Evolutionary conservation across 1,140 invertebrate species (phyloP).

Genomic region (Druon quercuslanigerum): DNA sequence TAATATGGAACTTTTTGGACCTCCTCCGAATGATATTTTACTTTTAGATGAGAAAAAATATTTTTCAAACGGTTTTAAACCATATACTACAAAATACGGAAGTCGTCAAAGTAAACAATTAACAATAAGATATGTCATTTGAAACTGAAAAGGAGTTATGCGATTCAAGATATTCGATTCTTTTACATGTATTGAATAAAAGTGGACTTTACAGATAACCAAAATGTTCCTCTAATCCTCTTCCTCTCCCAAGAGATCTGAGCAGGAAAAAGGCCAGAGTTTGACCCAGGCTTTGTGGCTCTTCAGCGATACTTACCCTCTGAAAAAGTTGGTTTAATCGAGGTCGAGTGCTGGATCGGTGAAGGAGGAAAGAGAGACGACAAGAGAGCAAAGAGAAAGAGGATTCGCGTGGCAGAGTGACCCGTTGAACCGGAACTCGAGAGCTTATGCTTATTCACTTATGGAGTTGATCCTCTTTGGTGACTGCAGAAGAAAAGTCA

Average conservation of each 20-base stretch:
- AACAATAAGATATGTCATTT: too few relatives aligned
- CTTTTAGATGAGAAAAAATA: too few relatives aligned
- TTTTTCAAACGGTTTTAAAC: too few relatives aligned
- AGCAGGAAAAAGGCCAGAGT: slow-evolving; percentile 17
- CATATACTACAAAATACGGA: too few relatives aligned
- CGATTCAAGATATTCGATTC: slow-evolving; percentile 9
- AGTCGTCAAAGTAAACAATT: too few relatives aligned
- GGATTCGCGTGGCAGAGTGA: slow-evolving; percentile 42
- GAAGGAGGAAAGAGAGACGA: slow-evolving; percentile 31
- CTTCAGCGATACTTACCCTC: slow-evolving; percentile 30
- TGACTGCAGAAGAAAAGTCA: too few relatives aligned
- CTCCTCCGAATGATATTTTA: too few relatives aligned
- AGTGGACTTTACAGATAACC: neutral
- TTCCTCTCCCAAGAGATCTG: slow-evolving; percentile 18
- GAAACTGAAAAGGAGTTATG: too few relatives aligned
- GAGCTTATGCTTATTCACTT: slow-evolving; percentile 18
- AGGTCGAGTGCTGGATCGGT: slow-evolving; percentile 48
- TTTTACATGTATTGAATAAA: slow-evolving; percentile 1
- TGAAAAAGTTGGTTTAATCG: slow-evolving; percentile 53
- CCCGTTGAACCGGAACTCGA: slow-evolving; percentile 45
- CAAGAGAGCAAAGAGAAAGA: slow-evolving; percentile 24
- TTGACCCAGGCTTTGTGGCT: slow-evolving; percentile 11
- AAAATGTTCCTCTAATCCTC: neutral
- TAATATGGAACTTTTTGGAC: too few relatives aligned
- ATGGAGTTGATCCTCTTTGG: too few relatives aligned